These are phyloP conservation scores for Rhea americana DNA, from an alignment of 2,113 vertebrate species.

Conservation along the genomic window DNA sequence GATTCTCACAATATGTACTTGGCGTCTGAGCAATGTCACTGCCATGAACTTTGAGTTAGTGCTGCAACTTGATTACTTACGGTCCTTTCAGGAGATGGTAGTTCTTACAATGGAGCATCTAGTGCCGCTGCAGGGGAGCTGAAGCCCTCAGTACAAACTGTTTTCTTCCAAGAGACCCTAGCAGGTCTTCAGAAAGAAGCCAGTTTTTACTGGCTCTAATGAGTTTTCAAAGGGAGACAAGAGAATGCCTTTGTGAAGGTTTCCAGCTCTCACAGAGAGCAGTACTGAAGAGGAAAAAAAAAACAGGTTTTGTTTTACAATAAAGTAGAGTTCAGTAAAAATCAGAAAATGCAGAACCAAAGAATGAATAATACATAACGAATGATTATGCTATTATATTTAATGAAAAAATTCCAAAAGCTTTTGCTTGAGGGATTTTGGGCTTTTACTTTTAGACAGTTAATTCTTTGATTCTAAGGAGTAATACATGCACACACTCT, in stretches of 20 bases:
- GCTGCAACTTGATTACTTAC: neutral
- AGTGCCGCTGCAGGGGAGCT: constrained; percentile 9
- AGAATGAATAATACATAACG: constrained; percentile 14
- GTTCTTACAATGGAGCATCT: constrained; percentile 21
- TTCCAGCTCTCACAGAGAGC: constrained; percentile 62
- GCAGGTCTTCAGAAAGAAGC: constrained; percentile 43
- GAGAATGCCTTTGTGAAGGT: constrained; percentile 46
- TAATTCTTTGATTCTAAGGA: neutral
- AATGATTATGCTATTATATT: constrained; percentile 21
- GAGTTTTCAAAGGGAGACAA: constrained; percentile 60
- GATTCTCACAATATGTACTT: neutral
- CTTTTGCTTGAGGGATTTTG: constrained; percentile 22
- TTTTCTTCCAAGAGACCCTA: constrained; percentile 69
- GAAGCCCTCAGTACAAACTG: constrained; percentile 22
- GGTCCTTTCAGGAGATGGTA: constrained; percentile 27
- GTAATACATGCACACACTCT: neutral
- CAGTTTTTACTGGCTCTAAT: constrained; percentile 34
- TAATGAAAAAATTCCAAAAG: neutral
- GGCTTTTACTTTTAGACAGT: neutral
- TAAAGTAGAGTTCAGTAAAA: constrained; percentile 49
- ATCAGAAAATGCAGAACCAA: constrained; percentile 33
- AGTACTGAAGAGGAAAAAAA: neutral
- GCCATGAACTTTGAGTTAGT: neutral
- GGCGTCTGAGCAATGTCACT: neutral
- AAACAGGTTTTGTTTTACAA: constrained; percentile 63